A percentile compares a stretch with the other conserved stretches of the same genome.
These are phyloP conservation scores for Cacajao melanocephalus DNA, from an alignment of 2,797 vertebrate species.

Conservation along the genomic window DNA sequence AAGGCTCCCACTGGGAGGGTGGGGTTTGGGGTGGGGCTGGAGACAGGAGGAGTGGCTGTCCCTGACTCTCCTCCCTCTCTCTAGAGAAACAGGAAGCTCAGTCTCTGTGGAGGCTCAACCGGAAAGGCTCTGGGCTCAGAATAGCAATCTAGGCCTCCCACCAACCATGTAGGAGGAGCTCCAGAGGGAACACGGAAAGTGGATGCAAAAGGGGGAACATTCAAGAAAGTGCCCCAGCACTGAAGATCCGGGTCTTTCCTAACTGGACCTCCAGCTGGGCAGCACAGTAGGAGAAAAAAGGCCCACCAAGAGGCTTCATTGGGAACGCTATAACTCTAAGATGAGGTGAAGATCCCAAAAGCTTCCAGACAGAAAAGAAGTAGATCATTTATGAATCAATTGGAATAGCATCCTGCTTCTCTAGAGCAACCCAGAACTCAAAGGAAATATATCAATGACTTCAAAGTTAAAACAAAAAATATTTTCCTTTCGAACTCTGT, in stretches of 20 bases:
- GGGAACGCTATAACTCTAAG: neutral
- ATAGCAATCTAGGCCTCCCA: neutral
- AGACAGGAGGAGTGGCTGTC: neutral
- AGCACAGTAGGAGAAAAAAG: neutral
- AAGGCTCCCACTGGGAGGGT: neutral
- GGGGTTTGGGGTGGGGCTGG: neutral
- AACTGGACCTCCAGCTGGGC: neutral
- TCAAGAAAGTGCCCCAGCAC: neutral
- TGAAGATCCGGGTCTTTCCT: neutral
- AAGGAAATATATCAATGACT: neutral
- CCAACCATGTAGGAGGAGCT: neutral
- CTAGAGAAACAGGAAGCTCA: neutral
- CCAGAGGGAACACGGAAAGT: neutral
- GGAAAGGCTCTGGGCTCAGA: neutral
- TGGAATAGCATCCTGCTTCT: neutral
- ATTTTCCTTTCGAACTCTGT: neutral
- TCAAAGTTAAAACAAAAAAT: neutral
- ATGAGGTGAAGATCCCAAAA: neutral
- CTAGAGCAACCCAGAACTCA: neutral
- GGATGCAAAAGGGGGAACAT: neutral
- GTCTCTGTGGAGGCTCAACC: neutral
- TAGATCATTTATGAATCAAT: neutral
- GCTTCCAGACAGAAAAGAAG: neutral
- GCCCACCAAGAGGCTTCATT: neutral
- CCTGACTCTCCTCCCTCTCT: neutral